Conservation (phyloP, 2,888 invertebrate genomes). For the Amaurobius ferox region DNA sequence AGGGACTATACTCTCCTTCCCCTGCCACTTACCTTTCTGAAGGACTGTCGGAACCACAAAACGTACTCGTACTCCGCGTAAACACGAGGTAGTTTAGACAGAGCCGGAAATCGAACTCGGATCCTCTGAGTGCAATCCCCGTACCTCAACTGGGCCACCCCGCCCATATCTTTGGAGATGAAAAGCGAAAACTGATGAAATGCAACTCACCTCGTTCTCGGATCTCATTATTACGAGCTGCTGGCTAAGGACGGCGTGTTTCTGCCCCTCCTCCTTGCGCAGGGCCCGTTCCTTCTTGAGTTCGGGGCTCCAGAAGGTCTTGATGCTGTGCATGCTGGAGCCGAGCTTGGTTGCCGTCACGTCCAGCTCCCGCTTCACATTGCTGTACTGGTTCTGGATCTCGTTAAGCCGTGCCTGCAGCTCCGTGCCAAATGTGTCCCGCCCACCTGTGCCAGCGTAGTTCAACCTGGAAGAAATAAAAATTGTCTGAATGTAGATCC, state of each 20-base stretch:
- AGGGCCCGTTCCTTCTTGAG: constrained; percentile 97
- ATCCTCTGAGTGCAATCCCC: no score
- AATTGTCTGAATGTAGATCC: no score
- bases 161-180: no score
- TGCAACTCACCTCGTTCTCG: constrained; percentile 90
- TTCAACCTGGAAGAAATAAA: no score
- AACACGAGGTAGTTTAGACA: no score
- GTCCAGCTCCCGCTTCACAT: constrained; percentile 94
- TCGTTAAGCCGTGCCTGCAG: constrained; percentile 96
- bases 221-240: constrained; percentile 96
- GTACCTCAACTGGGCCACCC: no score
- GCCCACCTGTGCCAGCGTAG: constrained; percentile 30
- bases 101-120: no score
- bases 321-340: constrained; percentile 99
- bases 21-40: no score
- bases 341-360: constrained; percentile 97
- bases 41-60: no score
- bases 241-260: constrained; percentile 96
- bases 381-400: constrained; percentile 92
- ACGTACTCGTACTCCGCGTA: no score
- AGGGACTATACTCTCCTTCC: no score
- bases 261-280: constrained; percentile 97
- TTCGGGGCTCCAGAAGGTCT: constrained; percentile 99
- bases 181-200: neutral
- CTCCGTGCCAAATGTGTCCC: constrained; percentile 87